Evolutionary conservation across 1,140 invertebrate genomes (phyloP).

Genomic region (Lerema accius): DNA sequence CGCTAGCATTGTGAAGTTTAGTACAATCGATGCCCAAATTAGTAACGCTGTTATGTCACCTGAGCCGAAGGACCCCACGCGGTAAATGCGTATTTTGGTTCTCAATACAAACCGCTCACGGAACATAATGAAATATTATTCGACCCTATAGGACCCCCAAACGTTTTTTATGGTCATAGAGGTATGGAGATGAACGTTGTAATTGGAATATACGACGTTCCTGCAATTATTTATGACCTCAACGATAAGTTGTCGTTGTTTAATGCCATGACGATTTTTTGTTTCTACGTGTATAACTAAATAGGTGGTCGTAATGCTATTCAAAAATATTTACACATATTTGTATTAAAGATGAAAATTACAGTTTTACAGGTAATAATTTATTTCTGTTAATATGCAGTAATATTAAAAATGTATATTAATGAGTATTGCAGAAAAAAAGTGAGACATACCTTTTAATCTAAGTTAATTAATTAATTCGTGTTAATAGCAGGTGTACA

Average conservation of each 20-base stretch:
- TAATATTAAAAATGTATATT: too few species aligned
- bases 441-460: too few species aligned
- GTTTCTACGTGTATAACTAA: too few species aligned
- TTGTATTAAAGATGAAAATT: too few species aligned
- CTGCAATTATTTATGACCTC: constrained; percentile 64
- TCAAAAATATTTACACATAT: too few species aligned
- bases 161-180: constrained; percentile 59
- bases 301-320: too few species aligned
- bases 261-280: background rate
- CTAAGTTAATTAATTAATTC: too few species aligned
- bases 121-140: constrained; percentile 73
- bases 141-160: constrained; percentile 63
- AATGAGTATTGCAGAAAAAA: too few species aligned
- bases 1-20: constrained; percentile 30
- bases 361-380: too few species aligned
- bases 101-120: constrained; percentile 62
- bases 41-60: constrained; percentile 73
- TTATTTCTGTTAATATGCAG: too few species aligned
- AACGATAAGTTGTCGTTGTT: constrained; percentile 38
- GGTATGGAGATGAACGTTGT: constrained; percentile 45
- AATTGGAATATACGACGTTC: constrained; percentile 63
- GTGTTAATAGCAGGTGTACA: too few species aligned
- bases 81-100: constrained; percentile 72
- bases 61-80: constrained; percentile 74
- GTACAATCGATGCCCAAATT: constrained; percentile 60